phyloP scores from a whole-genome alignment of 2,113 vertebrate species.

The Pseudopipra pipra region DNA sequence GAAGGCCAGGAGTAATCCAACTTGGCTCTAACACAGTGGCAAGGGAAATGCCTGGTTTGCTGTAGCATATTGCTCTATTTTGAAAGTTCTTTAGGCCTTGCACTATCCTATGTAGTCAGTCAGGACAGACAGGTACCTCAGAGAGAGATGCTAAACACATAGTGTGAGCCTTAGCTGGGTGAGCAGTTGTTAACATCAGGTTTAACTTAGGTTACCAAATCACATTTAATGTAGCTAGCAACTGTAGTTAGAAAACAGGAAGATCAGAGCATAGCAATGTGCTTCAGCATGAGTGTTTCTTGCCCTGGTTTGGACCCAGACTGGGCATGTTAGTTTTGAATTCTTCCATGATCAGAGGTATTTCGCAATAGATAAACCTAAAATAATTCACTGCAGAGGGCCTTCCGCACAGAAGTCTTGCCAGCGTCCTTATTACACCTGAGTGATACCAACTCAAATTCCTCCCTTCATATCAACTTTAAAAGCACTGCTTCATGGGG shows the following conservation, averaged over 20 bases:
- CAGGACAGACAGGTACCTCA: neutral
- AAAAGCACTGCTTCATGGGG: neutral
- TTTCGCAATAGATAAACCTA: conserved; percentile 8
- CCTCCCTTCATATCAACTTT: neutral
- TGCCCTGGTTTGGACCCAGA: neutral
- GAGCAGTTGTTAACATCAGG: neutral
- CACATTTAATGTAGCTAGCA: neutral
- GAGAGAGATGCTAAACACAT: neutral
- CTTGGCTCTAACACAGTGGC: neutral
- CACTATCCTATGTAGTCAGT: rapidly evolving
- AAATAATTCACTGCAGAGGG: neutral
- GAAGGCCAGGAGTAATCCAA: neutral
- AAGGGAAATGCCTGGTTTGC: neutral
- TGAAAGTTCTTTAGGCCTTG: neutral
- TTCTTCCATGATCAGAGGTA: neutral
- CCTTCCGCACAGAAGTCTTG: neutral
- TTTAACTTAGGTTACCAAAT: conserved; percentile 16
- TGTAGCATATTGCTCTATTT: neutral
- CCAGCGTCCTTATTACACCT: neutral
- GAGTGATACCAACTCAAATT: conserved; percentile 13
- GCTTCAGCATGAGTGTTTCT: neutral
- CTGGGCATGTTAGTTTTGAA: neutral
- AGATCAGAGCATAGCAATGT: neutral
- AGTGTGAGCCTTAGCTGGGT: neutral
- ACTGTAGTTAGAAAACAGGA: neutral